Evolutionary conservation across 1,140 invertebrate species (phyloP), one percentile per base, ranked within the genome.

Genomic region (Cherax destructor): DNA sequence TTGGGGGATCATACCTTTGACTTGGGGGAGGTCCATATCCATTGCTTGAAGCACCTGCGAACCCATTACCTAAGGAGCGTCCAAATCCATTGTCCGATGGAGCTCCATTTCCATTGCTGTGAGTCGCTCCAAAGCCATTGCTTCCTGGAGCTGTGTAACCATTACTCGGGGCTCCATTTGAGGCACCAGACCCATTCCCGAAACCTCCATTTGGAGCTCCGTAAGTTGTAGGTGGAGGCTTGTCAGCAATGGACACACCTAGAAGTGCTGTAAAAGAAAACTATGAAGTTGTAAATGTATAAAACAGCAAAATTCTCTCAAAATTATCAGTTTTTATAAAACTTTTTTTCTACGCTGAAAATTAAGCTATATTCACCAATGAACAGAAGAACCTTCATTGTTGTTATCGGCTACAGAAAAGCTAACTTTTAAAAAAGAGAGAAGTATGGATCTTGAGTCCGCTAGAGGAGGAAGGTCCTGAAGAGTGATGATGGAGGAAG

Each of bases 1-100:
- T 47, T 21, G 69, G 69, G n/a, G 84, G 47, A 30, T 47, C 69
- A 18, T 76, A 76, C 4, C 47, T 30, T 49, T 50, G 59, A 69
- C 84, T 86, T 92, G 41, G 94, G 94, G 49, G 94, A 93, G 11
- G 24, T 49, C 24, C 77, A n/a, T 11, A 56, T 41, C 78, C 86
- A 4, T 52, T 30, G 47, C 65, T 86, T 41, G 13, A 5, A 6
- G 41, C 69, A 52, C 47, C 21, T 65, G 13, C 61, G 21, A 65
- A 65, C 61, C 61, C 61, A 18, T 65, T 65, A 18, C 61, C 18
- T 21, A 13, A 16, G 18, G 61, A 0, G 13, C 5, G 16, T 21
- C 61, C 61, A 21, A 21, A 65, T 5, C 61, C 61, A 65, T 65
- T 65, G 6, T 5, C 52, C 5, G 16, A 21, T 13, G 61, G 13